Percentiles rank a stretch among this genome's conserved stretches.
These are phyloP conservation scores for Puma concolor DNA, from an alignment of 2,113 vertebrate species.

Conservation along the genomic window DNA sequence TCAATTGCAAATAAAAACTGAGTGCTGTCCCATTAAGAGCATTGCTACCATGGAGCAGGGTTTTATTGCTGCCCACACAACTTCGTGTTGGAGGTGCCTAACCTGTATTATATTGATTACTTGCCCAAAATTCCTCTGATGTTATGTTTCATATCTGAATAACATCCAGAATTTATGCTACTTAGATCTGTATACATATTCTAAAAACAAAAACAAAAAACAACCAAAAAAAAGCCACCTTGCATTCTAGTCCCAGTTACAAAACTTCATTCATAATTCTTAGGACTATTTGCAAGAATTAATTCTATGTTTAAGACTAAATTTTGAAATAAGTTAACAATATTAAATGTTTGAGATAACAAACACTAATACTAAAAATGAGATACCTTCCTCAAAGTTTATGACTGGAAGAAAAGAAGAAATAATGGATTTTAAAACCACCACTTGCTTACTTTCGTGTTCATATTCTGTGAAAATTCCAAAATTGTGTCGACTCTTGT, in stretches of 20 bases:
- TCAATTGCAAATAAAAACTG: slow-evolving; percentile 75
- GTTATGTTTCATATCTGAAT: slow-evolving; percentile 68
- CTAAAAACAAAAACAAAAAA: slow-evolving; percentile 41
- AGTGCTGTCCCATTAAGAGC: slow-evolving; percentile 74
- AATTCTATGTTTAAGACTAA: slow-evolving; percentile 75
- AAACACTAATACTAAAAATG: slow-evolving; percentile 82
- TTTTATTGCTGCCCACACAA: slow-evolving; percentile 76
- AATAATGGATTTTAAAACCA: slow-evolving; percentile 82
- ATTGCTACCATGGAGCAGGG: slow-evolving; percentile 60
- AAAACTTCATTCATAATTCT: slow-evolving; percentile 79
- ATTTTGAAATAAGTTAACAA: slow-evolving; percentile 83
- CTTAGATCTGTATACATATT: slow-evolving; percentile 75
- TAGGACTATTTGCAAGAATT: slow-evolving; percentile 78
- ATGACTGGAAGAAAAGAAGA: slow-evolving; percentile 86
- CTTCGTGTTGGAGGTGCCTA: slow-evolving; percentile 70
- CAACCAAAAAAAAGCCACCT: slow-evolving; percentile 54
- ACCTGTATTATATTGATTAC: slow-evolving; percentile 73
- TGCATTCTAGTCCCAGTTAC: slow-evolving; percentile 73
- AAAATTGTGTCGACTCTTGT: slow-evolving; percentile 99
- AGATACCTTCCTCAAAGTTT: slow-evolving; percentile 95
- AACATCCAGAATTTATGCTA: slow-evolving; percentile 76
- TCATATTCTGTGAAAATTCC: slow-evolving; percentile 99
- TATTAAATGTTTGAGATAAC: slow-evolving; percentile 81
- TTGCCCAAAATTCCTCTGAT: slow-evolving; percentile 73
- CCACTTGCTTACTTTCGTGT: slow-evolving; percentile 94